phyloP scores from a whole-genome alignment of 2,888 invertebrate genomes.

The Scaptomyza polygonia region DNA sequence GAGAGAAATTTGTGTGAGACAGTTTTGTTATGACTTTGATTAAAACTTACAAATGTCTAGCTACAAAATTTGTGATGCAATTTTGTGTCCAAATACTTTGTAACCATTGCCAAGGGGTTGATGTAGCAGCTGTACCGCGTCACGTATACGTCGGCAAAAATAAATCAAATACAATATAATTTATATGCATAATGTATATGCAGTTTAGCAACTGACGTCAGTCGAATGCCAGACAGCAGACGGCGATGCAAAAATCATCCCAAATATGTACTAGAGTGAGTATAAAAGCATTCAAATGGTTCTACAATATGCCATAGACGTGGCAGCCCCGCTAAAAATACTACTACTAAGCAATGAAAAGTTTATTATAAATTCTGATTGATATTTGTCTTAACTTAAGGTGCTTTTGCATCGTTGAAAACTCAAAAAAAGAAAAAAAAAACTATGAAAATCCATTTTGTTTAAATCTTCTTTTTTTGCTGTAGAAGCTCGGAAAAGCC shows the following conservation, averaged over 20 bases:
- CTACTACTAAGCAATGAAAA: too few species aligned
- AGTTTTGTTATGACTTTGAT: slow-evolving; percentile 19
- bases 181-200: background rate
- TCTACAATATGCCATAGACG: slow-evolving; percentile 18
- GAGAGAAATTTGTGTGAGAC: slow-evolving; percentile 47
- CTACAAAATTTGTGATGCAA: slow-evolving; percentile 31
- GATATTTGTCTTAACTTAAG: too few species aligned
- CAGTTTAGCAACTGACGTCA: slow-evolving; percentile 55
- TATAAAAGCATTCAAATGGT: slow-evolving; percentile 44
- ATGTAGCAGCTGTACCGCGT: slow-evolving; percentile 50
- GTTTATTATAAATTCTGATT: too few species aligned
- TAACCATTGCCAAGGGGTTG: slow-evolving; percentile 28
- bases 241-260: slow-evolving; percentile 37
- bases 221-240: slow-evolving; percentile 53
- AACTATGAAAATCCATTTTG: too few species aligned
- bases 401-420: too few species aligned
- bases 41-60: background rate
- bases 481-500: too few species aligned
- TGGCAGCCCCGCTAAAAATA: too few species aligned
- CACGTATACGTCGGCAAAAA: slow-evolving; percentile 34
- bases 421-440: too few species aligned
- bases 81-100: slow-evolving; percentile 28
- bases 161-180: background rate
- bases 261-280: slow-evolving; percentile 22
- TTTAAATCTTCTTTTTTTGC: too few species aligned